Conservation (phyloP, 1,140 invertebrate genomes). For the Ceratoteleas bidentatus region DNA sequence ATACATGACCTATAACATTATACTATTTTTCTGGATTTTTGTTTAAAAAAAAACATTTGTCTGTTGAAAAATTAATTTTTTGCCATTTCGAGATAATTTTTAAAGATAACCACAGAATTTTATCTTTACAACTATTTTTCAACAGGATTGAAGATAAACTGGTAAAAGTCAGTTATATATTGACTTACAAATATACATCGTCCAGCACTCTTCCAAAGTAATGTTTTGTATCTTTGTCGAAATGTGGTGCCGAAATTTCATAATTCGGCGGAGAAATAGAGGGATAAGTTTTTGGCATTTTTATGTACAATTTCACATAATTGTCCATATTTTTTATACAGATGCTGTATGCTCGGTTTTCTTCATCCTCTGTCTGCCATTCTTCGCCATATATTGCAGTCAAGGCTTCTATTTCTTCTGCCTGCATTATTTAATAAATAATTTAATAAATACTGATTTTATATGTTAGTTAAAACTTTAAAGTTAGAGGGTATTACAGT, state of each 20-base stretch:
- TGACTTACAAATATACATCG: slow-evolving; percentile 85
- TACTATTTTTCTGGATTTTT: slow-evolving; percentile 26
- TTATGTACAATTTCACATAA: slow-evolving; percentile 83
- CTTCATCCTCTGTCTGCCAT: slow-evolving; percentile 84
- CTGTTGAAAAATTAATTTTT: no score
- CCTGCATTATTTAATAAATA: slow-evolving; percentile 71
- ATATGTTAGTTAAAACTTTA: no score
- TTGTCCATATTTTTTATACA: slow-evolving; percentile 79
- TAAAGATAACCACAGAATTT: no score
- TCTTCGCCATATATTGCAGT: slow-evolving; percentile 88
- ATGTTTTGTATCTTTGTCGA: slow-evolving; percentile 83
- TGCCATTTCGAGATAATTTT: no score
- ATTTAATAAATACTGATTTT: not conserved
- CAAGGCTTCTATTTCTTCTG: slow-evolving; percentile 88
- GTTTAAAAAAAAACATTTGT: no score
- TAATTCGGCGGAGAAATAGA: slow-evolving; percentile 84
- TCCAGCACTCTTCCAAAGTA: slow-evolving; percentile 83
- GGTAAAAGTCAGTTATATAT: not conserved
- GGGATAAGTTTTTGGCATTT: slow-evolving; percentile 85
- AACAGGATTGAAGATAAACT: no score
- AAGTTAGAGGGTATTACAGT: no score
- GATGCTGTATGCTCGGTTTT: slow-evolving; percentile 83
- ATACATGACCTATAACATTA: slow-evolving; percentile 84
- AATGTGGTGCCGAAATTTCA: slow-evolving; percentile 88
- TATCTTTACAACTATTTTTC: no score